Base-by-base conservation (phyloP, 2,888 invertebrate genomes). In the Norana najaformis region DNA sequence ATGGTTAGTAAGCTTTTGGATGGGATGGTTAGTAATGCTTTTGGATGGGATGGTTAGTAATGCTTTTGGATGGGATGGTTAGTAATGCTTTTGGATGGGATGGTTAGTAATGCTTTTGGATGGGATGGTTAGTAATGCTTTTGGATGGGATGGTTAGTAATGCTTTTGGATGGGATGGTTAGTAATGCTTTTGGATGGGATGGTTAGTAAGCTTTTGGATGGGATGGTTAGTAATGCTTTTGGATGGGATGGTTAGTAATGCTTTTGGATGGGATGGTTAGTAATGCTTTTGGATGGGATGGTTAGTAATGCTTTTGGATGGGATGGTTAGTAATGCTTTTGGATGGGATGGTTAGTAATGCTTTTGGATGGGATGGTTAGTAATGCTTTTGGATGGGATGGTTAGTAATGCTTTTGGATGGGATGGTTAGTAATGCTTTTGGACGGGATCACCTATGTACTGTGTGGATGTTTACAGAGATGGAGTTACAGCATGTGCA, bases 111-210 rank as follows among this genome's bases (percentile, higher is more conserved):
- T 38, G 23, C 23, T 85, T 85, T 41, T 36, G 20, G 30, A 18
- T 14, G 14, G n/a, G 16, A 18, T 85, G 36, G 16, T n/a, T n/a
- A n/a, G n/a, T n/a, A n/a, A n/a, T n/a, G 30, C 69, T 69, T n/a
- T 69, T n/a, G 14, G 69, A n/a, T n/a, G 30, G n/a, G n/a, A 69
- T 53, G n/a, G n/a, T n/a, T n/a, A 53, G 90, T 41, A 90, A 89
- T 14, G 90, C 36, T 41, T 18, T 89, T 34, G 88, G 85, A 20
- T 53, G 53, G 88, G 91, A 90, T 36, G 90, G 90, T 83, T 37
- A 37, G 88, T 47, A 39, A 20, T 38, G 23, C 23, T 85, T 85
- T 41, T 36, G 20, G 30, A 18, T 14, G 14, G n/a, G 16, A 18
- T 85, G 36, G 16, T n/a, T n/a, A n/a, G n/a, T n/a, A n/a, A n/a